phyloP scores from a whole-genome alignment of 2,797 vertebrate genomes.

The Moxostoma hubbsi region DNA sequence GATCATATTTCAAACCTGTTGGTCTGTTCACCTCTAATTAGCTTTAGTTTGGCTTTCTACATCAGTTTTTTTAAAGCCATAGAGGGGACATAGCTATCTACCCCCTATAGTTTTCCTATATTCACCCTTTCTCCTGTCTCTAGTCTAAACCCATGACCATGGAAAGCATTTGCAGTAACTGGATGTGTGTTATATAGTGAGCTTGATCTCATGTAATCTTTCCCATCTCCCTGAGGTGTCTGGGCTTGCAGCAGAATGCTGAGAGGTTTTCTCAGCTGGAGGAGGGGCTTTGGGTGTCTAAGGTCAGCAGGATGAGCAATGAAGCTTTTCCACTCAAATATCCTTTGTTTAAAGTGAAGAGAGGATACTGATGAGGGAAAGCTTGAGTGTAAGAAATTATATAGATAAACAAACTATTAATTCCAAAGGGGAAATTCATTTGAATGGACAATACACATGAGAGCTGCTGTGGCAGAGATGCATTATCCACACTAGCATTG shows the following conservation, averaged over 20 bases:
- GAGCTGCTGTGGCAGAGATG: no score
- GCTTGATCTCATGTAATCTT: conserved; percentile 59
- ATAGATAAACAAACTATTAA: no score
- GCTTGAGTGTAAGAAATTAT: conserved; percentile 23
- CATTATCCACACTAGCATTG: no score
- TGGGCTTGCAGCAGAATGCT: conserved; percentile 66
- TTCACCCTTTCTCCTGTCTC: conserved; percentile 4
- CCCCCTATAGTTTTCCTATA: no score
- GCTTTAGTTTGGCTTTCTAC: not conserved
- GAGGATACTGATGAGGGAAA: conserved; percentile 17
- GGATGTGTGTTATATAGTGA: conserved; percentile 30
- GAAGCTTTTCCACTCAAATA: conserved; percentile 44
- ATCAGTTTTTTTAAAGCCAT: not conserved
- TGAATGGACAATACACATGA: no score
- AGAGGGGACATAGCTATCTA: not conserved
- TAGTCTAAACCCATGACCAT: conserved; percentile 44
- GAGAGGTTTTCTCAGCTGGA: conserved; percentile 58
- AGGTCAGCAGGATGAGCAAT: conserved; percentile 67
- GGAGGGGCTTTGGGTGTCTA: conserved; percentile 63
- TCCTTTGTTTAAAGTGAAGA: conserved; percentile 61
- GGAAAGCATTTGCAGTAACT: conserved; percentile 50
- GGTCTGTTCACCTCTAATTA: not conserved
- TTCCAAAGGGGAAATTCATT: no score
- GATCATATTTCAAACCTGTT: not conserved
- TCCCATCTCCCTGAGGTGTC: conserved; percentile 63